phyloP scores from a whole-genome alignment of 2,113 vertebrate genomes.

The Etheostoma cragini region DNA sequence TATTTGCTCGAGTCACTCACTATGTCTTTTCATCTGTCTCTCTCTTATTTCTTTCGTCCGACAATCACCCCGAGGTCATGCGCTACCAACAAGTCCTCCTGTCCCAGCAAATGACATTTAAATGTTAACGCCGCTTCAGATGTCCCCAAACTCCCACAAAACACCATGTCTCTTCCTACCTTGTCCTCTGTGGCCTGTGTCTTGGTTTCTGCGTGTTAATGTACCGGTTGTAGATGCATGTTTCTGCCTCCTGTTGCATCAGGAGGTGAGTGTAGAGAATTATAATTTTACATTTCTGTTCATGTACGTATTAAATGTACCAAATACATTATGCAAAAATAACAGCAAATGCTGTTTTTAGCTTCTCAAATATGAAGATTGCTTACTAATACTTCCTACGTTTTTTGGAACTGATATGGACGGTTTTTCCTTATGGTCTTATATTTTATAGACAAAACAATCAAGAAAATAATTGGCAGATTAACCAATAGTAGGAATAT shows the following conservation, averaged over 20 bases:
- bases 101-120: conserved; percentile 77
- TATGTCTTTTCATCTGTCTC: conserved; percentile 26
- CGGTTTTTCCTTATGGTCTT: no score
- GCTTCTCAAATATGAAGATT: no score
- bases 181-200: conserved; percentile 6
- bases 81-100: conserved; percentile 64
- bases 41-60: conserved; percentile 24
- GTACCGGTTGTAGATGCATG: neutral
- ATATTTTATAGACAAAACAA: no score
- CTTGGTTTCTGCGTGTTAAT: neutral
- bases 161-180: conserved; percentile 56
- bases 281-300: neutral
- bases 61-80: conserved; percentile 36
- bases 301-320: neutral
- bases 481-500: no score
- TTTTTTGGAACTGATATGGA: no score
- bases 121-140: conserved; percentile 73
- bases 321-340: no score
- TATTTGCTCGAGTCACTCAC: conserved; percentile 7
- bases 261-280: neutral
- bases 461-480: no score
- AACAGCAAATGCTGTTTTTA: no score
- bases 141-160: conserved; percentile 59
- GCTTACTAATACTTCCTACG: no score
- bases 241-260: conserved; percentile 11